Base-by-base conservation (phyloP, 2,888 invertebrate genomes). In the Diachrysia chrysitis region DNA sequence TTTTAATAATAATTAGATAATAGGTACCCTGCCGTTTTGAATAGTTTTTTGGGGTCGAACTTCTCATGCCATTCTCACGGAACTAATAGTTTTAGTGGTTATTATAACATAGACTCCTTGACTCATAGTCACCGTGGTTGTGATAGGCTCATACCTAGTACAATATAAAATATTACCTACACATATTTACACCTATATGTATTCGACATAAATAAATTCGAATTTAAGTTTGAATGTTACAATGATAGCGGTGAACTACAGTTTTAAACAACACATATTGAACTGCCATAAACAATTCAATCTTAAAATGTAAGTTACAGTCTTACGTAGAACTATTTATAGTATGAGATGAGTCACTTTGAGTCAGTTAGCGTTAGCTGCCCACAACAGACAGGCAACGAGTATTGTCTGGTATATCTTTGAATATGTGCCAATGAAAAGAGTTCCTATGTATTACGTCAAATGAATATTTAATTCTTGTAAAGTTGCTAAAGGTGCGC, bases 401-500 rank as follows among this genome's bases (percentile, higher is more conserved):
- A 4, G 48, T 51, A 21, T 51, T 21, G 48, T 51, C 48, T 51
- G 48, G 48, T 51, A 51, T 21, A 19, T 10, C 12, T 19, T 51
- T 51, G 48, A 51, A 19, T 21, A 21, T 51, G 48, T 51, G 48
- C 48, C 48, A 51, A 51, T 51, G 21, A 51, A 17, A 9, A 19
- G 14, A 42, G 42, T 42, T 42, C 42, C 42, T 42, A 42, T 42
- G 5, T 42, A 1, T 42, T 42, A 42, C n/a, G n/a, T 6, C 6
- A n/a, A n/a, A n/a, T 42, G n/a, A n/a, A 42, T 42, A 42, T n/a
- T 42, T n/a, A n/a, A 5, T 14, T 14, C 1, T 1, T 14, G 14
- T 37, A n/a, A n/a, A n/a, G 6, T n/a, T n/a, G 12, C 37, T 37
- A 37, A n/a, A n/a, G n/a, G n/a, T n/a, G n/a, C n/a, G n/a, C n/a